Percentiles rank a stretch among this genome's conserved stretches.
Conservation (phyloP, 2,113 vertebrate genomes). For the Oryzias curvinotus region DNA sequence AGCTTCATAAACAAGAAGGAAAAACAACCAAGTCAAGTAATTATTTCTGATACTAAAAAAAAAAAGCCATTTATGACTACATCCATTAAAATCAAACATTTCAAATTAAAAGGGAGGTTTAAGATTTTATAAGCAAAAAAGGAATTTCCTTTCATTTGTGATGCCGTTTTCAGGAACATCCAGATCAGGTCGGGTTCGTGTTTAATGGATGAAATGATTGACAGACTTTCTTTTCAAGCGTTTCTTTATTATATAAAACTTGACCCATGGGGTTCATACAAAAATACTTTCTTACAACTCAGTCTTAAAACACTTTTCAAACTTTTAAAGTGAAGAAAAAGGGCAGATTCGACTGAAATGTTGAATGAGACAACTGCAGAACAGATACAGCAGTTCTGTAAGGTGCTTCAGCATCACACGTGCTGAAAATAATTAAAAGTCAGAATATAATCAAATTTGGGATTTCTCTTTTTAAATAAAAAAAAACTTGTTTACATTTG, state of each 20-base stretch:
- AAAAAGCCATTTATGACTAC: no score
- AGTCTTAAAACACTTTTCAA: slow-evolving; percentile 33
- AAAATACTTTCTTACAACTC: slow-evolving; percentile 64
- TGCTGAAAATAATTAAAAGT: not conserved
- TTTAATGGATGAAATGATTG: no score
- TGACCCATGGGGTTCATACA: slow-evolving; percentile 73
- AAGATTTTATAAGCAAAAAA: no score
- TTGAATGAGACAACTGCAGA: slow-evolving; percentile 38
- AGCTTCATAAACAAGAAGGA: no score
- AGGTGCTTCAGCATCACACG: slow-evolving; percentile 24
- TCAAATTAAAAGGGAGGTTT: no score
- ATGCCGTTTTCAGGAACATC: no score
- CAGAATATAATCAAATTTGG: not conserved
- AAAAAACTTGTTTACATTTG: no score
- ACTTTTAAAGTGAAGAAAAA: slow-evolving; percentile 21
- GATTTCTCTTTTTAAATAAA: not conserved
- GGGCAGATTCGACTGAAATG: slow-evolving; percentile 35
- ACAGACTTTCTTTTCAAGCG: slow-evolving; percentile 8
- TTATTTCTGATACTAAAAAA: no score
- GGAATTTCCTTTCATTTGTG: no score
- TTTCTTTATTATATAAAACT: slow-evolving; percentile 63
- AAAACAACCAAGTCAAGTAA: no score
- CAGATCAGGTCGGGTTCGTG: no score
- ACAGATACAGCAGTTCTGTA: slow-evolving; percentile 14
- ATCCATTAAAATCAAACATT: no score